A percentile compares a stretch with the other conserved stretches of the same genome.
Conservation (phyloP, 2,888 invertebrate genomes). For the Nudaria mundana region DNA sequence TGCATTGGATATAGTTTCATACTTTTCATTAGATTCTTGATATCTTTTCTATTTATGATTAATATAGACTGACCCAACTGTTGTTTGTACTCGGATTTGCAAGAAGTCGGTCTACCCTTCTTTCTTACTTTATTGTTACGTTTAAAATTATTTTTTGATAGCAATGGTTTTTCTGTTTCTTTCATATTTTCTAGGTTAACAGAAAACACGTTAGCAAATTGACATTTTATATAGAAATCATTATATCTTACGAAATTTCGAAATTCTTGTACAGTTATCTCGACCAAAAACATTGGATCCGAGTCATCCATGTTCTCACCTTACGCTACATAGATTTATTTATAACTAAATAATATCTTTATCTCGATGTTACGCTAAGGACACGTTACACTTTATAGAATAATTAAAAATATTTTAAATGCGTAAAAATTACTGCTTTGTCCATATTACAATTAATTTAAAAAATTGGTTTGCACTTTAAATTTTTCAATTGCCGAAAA, state of each 20-base stretch:
- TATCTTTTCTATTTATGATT: slow-evolving; percentile 36
- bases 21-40: slow-evolving; percentile 39
- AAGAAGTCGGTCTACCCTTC: slow-evolving; percentile 11
- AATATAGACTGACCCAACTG: slow-evolving; percentile 44
- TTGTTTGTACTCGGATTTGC: slow-evolving; percentile 23
- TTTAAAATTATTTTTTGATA: slow-evolving; percentile 30
- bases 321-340: slow-evolving; percentile 6
- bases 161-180: slow-evolving; percentile 15
- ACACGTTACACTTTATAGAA: slow-evolving; percentile 2
- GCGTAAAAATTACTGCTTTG: slow-evolving; percentile 4
- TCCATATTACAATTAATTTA: slow-evolving; percentile 5
- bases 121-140: slow-evolving; percentile 35
- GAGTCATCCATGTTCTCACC: slow-evolving; percentile 50
- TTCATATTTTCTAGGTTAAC: slow-evolving; percentile 49
- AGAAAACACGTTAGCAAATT: slow-evolving; percentile 60
- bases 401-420: slow-evolving; percentile 7
- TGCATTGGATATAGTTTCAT: slow-evolving; percentile 59
- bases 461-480: slow-evolving; percentile 8
- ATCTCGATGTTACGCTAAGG: too few relatives aligned
- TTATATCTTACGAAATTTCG: slow-evolving; percentile 43
- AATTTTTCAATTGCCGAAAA: slow-evolving; percentile 40
- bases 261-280: slow-evolving; percentile 54
- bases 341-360: slow-evolving; percentile 1
- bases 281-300: slow-evolving; percentile 67
- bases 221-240: slow-evolving; percentile 45